These are phyloP conservation scores for Orthochromis indermauri DNA, from an alignment of 2,113 vertebrate species.

Conservation along the genomic window DNA sequence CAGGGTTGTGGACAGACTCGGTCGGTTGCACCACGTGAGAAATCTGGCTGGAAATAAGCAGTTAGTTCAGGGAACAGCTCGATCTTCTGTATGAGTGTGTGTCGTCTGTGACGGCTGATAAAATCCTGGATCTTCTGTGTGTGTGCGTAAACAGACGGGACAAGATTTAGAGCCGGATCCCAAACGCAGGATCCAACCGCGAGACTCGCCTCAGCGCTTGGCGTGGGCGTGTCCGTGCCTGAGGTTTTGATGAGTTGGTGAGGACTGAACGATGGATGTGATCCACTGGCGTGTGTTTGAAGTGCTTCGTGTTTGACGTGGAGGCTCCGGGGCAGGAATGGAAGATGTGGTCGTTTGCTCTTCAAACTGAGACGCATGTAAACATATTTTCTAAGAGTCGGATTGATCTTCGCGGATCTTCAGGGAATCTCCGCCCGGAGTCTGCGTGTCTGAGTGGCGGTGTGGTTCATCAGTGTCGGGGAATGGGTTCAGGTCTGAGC, in stretches of 20 bases:
- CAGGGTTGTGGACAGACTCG: accelerated
- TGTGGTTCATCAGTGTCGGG: not conserved
- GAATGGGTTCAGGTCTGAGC: not conserved
- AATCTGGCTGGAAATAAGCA: not conserved
- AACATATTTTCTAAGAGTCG: not conserved
- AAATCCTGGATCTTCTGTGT: not conserved
- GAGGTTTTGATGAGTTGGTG: accelerated
- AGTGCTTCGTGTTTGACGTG: not conserved
- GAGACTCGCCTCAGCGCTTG: accelerated
- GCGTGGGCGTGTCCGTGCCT: not conserved
- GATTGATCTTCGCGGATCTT: not conserved
- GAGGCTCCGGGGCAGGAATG: not conserved
- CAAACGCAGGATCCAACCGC: accelerated
- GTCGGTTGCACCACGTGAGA: not conserved
- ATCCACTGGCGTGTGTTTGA: not conserved
- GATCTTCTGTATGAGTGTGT: not conserved
- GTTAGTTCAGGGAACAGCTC: accelerated
- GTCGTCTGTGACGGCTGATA: not conserved
- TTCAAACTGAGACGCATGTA: not conserved
- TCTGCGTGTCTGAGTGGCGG: not conserved
- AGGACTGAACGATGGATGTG: not conserved
- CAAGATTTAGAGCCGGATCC: not conserved
- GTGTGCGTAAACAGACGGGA: not conserved
- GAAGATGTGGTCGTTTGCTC: accelerated
- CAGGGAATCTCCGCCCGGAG: not conserved